Conservation (phyloP, 2,797 vertebrate species). For the Eutrigla gurnardus region DNA sequence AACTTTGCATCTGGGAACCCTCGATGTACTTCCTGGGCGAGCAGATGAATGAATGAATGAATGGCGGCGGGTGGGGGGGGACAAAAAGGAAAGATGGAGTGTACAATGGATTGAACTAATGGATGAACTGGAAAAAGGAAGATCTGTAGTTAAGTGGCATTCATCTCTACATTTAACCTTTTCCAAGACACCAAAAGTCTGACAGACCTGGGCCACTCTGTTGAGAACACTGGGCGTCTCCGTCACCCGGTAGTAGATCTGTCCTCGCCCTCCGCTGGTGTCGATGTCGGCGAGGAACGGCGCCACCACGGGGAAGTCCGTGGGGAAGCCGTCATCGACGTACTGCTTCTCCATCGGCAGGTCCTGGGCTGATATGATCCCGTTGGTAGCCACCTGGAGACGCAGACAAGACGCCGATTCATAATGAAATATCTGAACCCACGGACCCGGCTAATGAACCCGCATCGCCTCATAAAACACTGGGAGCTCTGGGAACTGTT, state of each 20-base stretch:
- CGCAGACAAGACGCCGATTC: not conserved
- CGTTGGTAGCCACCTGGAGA: conserved; percentile 96
- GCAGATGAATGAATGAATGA: conserved; percentile 55
- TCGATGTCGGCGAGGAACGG: conserved; percentile 96
- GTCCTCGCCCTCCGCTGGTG: conserved; percentile 89
- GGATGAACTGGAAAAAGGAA: conserved; percentile 51
- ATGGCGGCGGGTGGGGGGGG: not conserved
- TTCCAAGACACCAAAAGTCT: not conserved
- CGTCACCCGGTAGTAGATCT: conserved; percentile 91
- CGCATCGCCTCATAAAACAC: conserved; percentile 20
- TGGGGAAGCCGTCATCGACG: conserved; percentile 94
- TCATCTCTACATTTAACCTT: not conserved
- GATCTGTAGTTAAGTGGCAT: conserved; percentile 14
- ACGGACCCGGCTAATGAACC: conserved; percentile 38
- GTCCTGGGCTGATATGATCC: conserved; percentile 94
- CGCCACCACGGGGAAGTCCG: conserved; percentile 93
- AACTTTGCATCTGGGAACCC: conserved; percentile 88
- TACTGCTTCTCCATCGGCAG: conserved; percentile 97
- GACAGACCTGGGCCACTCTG: conserved; percentile 73
- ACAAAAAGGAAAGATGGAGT: not conserved
- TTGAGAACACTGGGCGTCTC: conserved; percentile 83
- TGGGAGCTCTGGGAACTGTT: conserved; percentile 9
- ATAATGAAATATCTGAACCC: conserved; percentile 19
- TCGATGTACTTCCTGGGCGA: conserved; percentile 81
- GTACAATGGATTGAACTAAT: conserved; percentile 59